Evolutionary conservation across 2,113 vertebrate genomes (phyloP).

Genomic region (Malurus melanocephalus): DNA sequence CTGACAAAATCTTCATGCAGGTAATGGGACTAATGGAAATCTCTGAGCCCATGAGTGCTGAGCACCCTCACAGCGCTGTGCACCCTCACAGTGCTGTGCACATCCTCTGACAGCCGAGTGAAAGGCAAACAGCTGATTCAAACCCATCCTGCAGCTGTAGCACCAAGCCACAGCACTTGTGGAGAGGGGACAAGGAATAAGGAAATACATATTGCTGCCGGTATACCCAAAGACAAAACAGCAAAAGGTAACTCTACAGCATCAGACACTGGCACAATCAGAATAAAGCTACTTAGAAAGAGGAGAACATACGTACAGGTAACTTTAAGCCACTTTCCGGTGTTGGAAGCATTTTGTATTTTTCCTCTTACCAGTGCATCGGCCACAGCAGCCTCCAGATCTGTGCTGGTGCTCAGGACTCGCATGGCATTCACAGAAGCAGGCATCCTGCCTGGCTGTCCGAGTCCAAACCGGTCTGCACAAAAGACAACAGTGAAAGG

Average conservation of each 20-base stretch:
- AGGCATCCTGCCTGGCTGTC: slow-evolving; percentile 91
- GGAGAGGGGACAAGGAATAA: background rate
- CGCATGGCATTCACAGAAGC: slow-evolving; percentile 93
- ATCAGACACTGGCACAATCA: background rate
- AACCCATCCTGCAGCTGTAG: background rate
- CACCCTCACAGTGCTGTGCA: background rate
- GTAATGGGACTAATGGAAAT: background rate
- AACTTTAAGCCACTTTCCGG: slow-evolving; percentile 52
- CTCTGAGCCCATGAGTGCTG: accelerated
- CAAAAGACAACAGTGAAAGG: slow-evolving; percentile 65
- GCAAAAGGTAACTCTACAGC: background rate
- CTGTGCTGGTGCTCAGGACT: slow-evolving; percentile 93
- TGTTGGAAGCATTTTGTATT: slow-evolving; percentile 53
- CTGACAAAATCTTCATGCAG: background rate
- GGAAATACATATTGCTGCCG: background rate
- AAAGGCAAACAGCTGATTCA: background rate
- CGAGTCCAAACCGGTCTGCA: slow-evolving; percentile 91
- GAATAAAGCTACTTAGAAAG: slow-evolving; percentile 36
- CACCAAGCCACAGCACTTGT: background rate
- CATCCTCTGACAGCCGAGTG: background rate
- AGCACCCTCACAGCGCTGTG: background rate
- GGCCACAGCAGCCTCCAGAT: slow-evolving; percentile 94
- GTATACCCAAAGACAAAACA: background rate
- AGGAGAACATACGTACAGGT: slow-evolving; percentile 45
- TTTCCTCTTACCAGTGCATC: slow-evolving; percentile 90